Evolutionary conservation across 2,888 invertebrate genomes (phyloP).

Genomic region (Schrankia costaestrigalis): DNA sequence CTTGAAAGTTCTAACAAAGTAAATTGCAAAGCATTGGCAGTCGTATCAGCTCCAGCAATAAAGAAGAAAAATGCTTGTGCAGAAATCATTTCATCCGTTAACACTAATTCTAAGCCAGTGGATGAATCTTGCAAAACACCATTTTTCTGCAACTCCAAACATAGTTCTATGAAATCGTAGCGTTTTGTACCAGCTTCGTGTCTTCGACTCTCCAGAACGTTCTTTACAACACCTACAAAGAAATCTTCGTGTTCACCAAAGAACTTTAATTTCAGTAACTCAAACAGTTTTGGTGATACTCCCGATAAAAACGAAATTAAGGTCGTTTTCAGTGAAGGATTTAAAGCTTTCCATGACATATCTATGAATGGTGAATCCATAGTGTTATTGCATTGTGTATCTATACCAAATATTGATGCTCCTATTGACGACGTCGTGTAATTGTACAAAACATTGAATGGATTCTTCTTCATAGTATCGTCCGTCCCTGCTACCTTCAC

Average conservation of each 20-base stretch:
- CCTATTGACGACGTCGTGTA: slow-evolving; percentile 57
- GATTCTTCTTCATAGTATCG: slow-evolving; percentile 23
- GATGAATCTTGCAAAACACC: slow-evolving; percentile 45
- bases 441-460: slow-evolving; percentile 47
- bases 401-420: slow-evolving; percentile 66
- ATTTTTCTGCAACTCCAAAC: slow-evolving; percentile 51
- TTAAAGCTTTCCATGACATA: slow-evolving; percentile 44
- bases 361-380: slow-evolving; percentile 59
- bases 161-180: slow-evolving; percentile 57
- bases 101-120: slow-evolving; percentile 46
- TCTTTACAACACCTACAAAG: slow-evolving; percentile 52
- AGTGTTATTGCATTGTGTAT: slow-evolving; percentile 46
- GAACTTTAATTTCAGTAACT: slow-evolving; percentile 40
- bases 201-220: slow-evolving; percentile 43
- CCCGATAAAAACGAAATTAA: slow-evolving; percentile 32
- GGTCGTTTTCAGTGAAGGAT: slow-evolving; percentile 32
- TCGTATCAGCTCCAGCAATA: slow-evolving; percentile 66
- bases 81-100: slow-evolving; percentile 54
- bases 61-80: slow-evolving; percentile 73
- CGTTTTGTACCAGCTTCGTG: slow-evolving; percentile 24
- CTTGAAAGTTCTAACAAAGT: slow-evolving; percentile 54
- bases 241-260: slow-evolving; percentile 54
- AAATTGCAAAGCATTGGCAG: slow-evolving; percentile 60
- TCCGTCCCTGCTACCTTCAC: slow-evolving; percentile 39
- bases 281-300: slow-evolving; percentile 40